Conservation (phyloP, 2,113 vertebrate species). For the Tursiops truncatus region DNA sequence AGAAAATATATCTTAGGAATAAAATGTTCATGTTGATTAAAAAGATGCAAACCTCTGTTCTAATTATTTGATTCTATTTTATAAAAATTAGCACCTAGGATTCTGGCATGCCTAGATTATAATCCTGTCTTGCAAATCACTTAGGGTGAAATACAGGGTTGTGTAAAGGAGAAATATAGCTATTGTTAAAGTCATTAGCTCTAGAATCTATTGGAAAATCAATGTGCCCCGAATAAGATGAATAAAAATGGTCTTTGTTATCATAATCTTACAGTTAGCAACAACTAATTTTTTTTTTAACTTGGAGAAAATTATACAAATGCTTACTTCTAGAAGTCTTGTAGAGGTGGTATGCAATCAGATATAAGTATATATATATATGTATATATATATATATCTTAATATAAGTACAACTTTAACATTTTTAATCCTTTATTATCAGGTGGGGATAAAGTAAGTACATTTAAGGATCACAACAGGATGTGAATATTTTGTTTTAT, state of each 20-base stretch:
- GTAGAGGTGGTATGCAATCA: neutral
- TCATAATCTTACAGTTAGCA: neutral
- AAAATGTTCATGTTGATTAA: neutral
- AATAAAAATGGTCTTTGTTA: neutral
- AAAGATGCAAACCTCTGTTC: neutral
- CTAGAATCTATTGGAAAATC: neutral
- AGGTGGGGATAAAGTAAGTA: neutral
- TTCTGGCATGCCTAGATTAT: neutral
- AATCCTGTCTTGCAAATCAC: neutral
- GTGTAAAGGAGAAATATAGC: neutral
- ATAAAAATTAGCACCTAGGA: neutral
- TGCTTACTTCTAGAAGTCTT: neutral
- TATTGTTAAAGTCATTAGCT: neutral
- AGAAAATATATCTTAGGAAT: neutral
- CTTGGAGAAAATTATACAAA: neutral
- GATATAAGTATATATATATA: neutral
- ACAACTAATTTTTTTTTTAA: neutral
- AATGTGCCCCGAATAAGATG: neutral
- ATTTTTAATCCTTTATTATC: neutral
- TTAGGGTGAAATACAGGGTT: neutral
- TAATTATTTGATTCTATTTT: neutral
- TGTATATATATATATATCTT: neutral
- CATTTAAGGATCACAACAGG: neutral
- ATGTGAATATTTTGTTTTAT: conserved; percentile 4
- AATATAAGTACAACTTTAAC: neutral